A percentile compares a stretch with the other conserved stretches of the same genome.
These are phyloP conservation scores for Mesocricetus auratus DNA, from an alignment of 2,113 vertebrate species.

Conservation along the genomic window DNA sequence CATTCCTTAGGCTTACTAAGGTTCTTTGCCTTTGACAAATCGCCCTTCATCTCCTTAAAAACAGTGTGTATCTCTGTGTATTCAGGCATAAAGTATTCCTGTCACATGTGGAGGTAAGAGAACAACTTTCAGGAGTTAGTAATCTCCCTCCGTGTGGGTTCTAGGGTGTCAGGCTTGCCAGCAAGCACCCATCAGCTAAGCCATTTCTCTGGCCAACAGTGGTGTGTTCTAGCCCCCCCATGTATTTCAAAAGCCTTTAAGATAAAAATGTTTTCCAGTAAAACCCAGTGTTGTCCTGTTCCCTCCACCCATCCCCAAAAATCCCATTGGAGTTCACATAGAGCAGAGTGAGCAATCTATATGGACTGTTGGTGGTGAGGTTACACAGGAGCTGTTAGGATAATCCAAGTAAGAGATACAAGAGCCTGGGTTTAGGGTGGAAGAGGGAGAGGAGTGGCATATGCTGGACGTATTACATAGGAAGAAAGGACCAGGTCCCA, in stretches of 20 bases:
- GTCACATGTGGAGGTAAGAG: not conserved
- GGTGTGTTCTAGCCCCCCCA: not conserved
- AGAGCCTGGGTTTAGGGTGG: not conserved
- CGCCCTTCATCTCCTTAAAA: not conserved
- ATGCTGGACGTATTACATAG: not conserved
- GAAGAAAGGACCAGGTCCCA: not conserved
- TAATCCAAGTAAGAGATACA: not conserved
- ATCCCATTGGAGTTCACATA: not conserved
- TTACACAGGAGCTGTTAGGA: not conserved
- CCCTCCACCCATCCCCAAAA: not conserved
- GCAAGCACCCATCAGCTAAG: not conserved
- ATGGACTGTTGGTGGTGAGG: not conserved
- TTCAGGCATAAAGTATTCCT: not conserved
- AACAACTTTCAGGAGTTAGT: not conserved
- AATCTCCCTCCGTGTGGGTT: not conserved
- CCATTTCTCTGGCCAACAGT: not conserved
- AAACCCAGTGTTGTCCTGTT: not conserved
- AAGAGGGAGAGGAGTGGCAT: not conserved
- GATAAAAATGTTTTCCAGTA: constrained; percentile 4
- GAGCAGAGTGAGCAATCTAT: not conserved
- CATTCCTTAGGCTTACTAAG: not conserved
- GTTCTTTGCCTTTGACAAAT: constrained; percentile 4
- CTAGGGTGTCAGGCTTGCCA: not conserved
- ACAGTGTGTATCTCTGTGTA: no score
- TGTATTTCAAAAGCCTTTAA: constrained; percentile 32